Conservation (phyloP, 2,888 invertebrate species). For the Allygus modestus region DNA sequence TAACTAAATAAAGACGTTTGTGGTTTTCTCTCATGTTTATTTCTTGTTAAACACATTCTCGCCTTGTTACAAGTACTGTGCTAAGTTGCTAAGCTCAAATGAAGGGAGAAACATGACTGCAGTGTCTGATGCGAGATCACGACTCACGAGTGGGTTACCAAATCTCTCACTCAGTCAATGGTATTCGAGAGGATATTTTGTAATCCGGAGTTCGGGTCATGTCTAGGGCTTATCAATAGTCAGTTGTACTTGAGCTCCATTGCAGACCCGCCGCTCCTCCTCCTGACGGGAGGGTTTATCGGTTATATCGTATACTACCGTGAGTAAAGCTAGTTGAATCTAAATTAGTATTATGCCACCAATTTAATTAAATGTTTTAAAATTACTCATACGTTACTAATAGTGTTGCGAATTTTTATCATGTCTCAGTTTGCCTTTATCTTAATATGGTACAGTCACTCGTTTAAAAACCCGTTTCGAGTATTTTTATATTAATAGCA, state of each 20-base stretch:
- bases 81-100: too few species aligned
- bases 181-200: constrained; percentile 38
- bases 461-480: too few species aligned
- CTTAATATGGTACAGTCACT: too few species aligned
- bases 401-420: not conserved
- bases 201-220: constrained; percentile 5
- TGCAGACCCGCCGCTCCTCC: not conserved
- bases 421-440: too few species aligned
- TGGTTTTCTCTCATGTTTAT: too few species aligned
- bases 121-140: too few species aligned
- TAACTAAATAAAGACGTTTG: too few species aligned
- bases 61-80: too few species aligned
- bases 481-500: too few species aligned
- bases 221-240: constrained; percentile 17
- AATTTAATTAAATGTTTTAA: not conserved
- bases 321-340: not conserved
- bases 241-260: constrained; percentile 7
- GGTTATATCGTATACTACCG: not conserved
- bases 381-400: not conserved
- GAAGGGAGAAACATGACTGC: too few species aligned
- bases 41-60: too few species aligned
- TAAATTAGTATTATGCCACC: not conserved
- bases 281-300: not conserved
- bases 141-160: not conserved
- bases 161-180: constrained; percentile 8